These are phyloP conservation scores for Euleptes europaea DNA, from an alignment of 2,113 vertebrate species.

Conservation along the genomic window DNA sequence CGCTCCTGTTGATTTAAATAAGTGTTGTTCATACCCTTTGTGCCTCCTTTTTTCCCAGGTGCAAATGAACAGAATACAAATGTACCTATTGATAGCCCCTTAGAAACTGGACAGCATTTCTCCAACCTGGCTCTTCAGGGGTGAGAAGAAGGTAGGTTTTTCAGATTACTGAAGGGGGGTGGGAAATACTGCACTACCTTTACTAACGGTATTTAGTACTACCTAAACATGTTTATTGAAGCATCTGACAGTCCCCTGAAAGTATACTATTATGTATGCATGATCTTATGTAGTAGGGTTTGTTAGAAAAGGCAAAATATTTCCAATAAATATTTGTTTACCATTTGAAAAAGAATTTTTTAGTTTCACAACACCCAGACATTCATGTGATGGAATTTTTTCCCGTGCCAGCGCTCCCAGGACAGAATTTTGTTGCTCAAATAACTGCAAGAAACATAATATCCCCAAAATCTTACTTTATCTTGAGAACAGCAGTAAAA, in stretches of 20 bases:
- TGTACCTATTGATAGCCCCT: no score
- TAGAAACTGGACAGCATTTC: background rate
- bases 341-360: background rate
- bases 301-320: background rate
- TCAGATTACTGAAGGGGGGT: no score
- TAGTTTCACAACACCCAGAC: background rate
- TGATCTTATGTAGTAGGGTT: background rate
- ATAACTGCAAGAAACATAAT: background rate
- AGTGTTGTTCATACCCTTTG: background rate
- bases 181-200: no score
- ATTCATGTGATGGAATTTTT: background rate
- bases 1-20: background rate
- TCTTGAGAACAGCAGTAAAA: background rate
- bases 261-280: background rate
- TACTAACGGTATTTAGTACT: background rate
- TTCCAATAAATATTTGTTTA: rapidly evolving
- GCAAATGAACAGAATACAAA: background rate
- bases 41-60: background rate
- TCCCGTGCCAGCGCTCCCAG: rapidly evolving
- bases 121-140: background rate
- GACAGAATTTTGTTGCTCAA: background rate
- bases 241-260: background rate
- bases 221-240: background rate
- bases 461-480: background rate
- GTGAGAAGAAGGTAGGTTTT: no score